Evolutionary conservation across 2,888 invertebrate species (phyloP), one percentile per base, ranked within the genome.

Genomic region (Nemotelus pantherinus): DNA sequence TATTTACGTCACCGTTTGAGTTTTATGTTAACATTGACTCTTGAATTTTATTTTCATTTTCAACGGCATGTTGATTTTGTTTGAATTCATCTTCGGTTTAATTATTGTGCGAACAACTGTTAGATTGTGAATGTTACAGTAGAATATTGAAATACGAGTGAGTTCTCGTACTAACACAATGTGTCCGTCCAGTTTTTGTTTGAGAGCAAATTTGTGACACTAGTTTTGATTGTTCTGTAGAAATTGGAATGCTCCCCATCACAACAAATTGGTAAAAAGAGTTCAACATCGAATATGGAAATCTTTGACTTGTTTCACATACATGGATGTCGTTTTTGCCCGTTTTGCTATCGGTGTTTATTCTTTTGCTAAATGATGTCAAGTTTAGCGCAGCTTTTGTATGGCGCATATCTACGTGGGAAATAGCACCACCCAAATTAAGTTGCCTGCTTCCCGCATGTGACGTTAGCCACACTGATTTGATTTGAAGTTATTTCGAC

Each of bases 351-450:
- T 53, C 3, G 6, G 60, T 74, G 63, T 60, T 50, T 70, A 4
- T 70, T 70, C 43, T 55, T 70, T 70, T 70, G 70, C 55, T 67
- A 2, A 55, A 70, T 47, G 70, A 43, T 41, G 39, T 70, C 10
- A 44, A 58, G 58, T 74, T 74, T 39, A 4, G 47, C 25, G 70
- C 74, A 74, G 74, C 74, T 74, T 74, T 39, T 74, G 74, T 74
- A 63, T 53, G 10, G 43, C 68, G 68, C 53, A 68, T 57, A 50
- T 60, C 63, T 48, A 63, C 74, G 63, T 60, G 60, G 60, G 74
- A 74, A 47, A 48, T 70, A 63, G 48, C 74, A 74, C 72, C 47
- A 63, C 74, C 63, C 60, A 63, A 41, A 39, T 71, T 65, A n/a
- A n/a, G 41, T 74, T 74, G 74, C 60, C 63, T 45, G 74, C 74